Conservation (phyloP, 2,113 vertebrate species). For the Misgurnus mizolepis region DNA sequence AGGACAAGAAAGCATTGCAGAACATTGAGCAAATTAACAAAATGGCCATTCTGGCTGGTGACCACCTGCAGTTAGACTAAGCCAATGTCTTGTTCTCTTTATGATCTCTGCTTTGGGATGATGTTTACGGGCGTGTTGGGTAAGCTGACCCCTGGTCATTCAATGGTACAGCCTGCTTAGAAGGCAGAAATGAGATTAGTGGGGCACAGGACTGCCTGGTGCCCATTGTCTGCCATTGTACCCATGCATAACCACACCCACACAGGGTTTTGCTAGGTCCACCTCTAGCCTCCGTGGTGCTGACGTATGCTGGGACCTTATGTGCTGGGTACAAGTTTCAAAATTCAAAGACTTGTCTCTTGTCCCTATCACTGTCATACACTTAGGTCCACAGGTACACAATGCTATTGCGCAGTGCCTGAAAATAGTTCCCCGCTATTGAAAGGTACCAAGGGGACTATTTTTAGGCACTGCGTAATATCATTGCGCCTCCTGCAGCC, state of each 20-base stretch:
- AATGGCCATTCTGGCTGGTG: conserved; percentile 16
- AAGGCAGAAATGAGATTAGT: conserved; percentile 56
- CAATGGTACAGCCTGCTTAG: conserved; percentile 46
- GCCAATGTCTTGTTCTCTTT: neutral
- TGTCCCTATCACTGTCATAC: neutral
- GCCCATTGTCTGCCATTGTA: conserved; percentile 50
- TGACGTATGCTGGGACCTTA: conserved; percentile 43
- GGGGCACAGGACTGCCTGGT: conserved; percentile 42
- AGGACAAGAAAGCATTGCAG: neutral
- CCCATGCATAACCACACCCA: conserved; percentile 25
- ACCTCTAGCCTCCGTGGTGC: conserved; percentile 29
- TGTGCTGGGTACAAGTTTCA: conserved; percentile 21
- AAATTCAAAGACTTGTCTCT: neutral
- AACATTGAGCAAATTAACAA: conserved; percentile 25
- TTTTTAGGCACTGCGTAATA: no score
- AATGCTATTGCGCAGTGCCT: neutral
- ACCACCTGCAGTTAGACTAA: conserved; percentile 22
- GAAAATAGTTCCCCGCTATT: no score
- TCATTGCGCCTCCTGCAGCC: no score
- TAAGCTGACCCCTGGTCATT: conserved; percentile 15
- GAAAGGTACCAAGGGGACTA: no score
- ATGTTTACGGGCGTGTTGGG: conserved; percentile 31
- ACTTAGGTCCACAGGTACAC: neutral
- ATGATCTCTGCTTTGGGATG: conserved; percentile 1
- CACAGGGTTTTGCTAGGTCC: conserved; percentile 30